A percentile compares a stretch with the other conserved stretches of the same genome.
Conservation (phyloP, 1,140 invertebrate species). For the Euschistus heros region DNA sequence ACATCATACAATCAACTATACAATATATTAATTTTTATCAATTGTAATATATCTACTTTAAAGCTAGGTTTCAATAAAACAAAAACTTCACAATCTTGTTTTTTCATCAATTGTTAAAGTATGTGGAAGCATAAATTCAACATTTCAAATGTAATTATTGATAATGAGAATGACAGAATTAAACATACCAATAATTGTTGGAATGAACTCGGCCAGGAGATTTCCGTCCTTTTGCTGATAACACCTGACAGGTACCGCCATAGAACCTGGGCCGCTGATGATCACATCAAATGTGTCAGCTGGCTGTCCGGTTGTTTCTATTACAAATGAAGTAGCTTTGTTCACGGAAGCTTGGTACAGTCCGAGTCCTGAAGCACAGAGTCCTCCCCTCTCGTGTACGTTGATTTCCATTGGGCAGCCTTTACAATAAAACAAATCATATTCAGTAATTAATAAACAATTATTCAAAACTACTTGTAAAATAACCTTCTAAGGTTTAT, state of each 20-base stretch:
- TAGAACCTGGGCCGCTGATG: slow-evolving; percentile 73
- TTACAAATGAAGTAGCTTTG: slow-evolving; percentile 73
- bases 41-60: too few relatives aligned
- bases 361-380: slow-evolving; percentile 64
- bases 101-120: too few relatives aligned
- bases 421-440: slow-evolving; percentile 29
- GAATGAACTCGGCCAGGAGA: slow-evolving; percentile 82
- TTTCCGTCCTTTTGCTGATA: slow-evolving; percentile 93
- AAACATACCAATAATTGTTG: slow-evolving; percentile 55
- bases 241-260: slow-evolving; percentile 83
- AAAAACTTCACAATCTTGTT: too few relatives aligned
- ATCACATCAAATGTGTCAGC: slow-evolving; percentile 86
- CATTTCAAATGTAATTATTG: too few relatives aligned
- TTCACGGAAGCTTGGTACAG: slow-evolving; percentile 61
- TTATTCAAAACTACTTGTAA: not conserved
- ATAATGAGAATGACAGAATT: too few relatives aligned
- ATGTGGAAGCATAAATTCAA: too few relatives aligned
- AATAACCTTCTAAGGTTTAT: not conserved
- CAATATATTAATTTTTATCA: too few relatives aligned
- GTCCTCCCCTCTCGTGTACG: slow-evolving; percentile 52
- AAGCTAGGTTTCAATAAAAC: too few relatives aligned
- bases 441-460: not conserved
- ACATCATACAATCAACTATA: too few relatives aligned
- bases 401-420: slow-evolving; percentile 42
- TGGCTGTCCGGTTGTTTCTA: slow-evolving; percentile 72